A percentile compares a stretch with the other conserved stretches of the same genome.
Conservation (phyloP, 2,113 vertebrate genomes). For the Pelmatolapia mariae region DNA sequence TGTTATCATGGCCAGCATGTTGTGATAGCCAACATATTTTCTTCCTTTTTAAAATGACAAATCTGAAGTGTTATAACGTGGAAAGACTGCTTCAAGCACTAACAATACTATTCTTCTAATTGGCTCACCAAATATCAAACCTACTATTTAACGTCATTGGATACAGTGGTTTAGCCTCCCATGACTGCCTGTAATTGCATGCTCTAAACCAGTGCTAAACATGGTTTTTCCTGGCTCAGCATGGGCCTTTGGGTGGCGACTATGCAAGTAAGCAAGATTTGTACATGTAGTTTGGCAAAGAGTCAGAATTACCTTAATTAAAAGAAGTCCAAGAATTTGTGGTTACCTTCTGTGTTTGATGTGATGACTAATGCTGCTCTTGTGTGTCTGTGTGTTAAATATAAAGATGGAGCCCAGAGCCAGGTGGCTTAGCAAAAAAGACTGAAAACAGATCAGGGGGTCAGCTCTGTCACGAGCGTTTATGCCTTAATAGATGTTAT, state of each 20-base stretch:
- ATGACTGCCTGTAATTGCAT: not conserved
- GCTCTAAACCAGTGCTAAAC: not conserved
- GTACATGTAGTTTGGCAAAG: not conserved
- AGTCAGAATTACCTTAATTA: not conserved
- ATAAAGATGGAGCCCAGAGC: not conserved
- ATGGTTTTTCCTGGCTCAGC: not conserved
- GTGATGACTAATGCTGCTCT: not conserved
- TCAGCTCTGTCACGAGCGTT: not conserved
- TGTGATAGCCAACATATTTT: not conserved
- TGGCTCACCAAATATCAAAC: not conserved
- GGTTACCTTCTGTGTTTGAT: not conserved
- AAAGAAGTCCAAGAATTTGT: not conserved
- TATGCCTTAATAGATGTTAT: not conserved
- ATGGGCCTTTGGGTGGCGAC: not conserved
- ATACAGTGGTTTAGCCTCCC: not conserved
- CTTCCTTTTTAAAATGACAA: not conserved
- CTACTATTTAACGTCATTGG: not conserved
- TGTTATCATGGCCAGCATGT: not conserved
- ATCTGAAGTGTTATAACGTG: not conserved
- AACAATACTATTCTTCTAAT: not conserved
- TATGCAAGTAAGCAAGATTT: not conserved
- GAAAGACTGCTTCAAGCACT: not conserved
- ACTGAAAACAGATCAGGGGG: not conserved
- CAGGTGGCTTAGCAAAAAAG: not conserved
- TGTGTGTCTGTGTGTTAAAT: not conserved